Evolutionary conservation across 2,888 invertebrate genomes (phyloP).

Genomic region (Linnaemya vulpina): DNA sequence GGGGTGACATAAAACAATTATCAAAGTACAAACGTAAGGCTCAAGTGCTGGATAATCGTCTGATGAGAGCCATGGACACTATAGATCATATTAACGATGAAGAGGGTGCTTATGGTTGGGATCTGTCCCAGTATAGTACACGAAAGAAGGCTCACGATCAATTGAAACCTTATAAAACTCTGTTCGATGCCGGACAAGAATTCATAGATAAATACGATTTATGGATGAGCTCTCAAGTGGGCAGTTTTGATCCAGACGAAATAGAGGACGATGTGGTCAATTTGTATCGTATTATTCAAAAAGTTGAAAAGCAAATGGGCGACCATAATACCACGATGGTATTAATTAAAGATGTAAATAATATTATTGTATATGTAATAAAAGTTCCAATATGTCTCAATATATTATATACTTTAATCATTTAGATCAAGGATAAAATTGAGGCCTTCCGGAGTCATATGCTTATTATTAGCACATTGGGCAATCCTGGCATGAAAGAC

Average conservation of each 20-base stretch:
- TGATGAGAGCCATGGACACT: constrained; percentile 88
- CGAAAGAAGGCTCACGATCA: constrained; percentile 91
- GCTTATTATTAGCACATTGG: constrained; percentile 96
- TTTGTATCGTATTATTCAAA: constrained; percentile 88
- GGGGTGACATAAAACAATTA: constrained; percentile 93
- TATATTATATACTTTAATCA: neutral
- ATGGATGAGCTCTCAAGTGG: constrained; percentile 94
- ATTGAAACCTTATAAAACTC: constrained; percentile 91
- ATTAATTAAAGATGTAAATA: constrained; percentile 86
- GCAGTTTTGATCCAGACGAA: constrained; percentile 92
- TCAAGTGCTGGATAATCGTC: constrained; percentile 87
- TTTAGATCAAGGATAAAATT: constrained; percentile 85
- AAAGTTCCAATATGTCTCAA: neutral
- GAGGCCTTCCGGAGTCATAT: constrained; percentile 94
- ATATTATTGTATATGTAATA: neutral
- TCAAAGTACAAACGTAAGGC: constrained; percentile 92
- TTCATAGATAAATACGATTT: constrained; percentile 91
- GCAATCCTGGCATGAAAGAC: constrained; percentile 96
- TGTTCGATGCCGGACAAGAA: constrained; percentile 94
- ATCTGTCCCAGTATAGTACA: constrained; percentile 93
- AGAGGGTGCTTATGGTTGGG: constrained; percentile 94
- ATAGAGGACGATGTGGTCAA: constrained; percentile 87
- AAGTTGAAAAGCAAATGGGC: constrained; percentile 93
- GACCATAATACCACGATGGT: constrained; percentile 89
- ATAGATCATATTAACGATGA: constrained; percentile 96